These are phyloP conservation scores for Ommatoiulus sabulosus DNA, from an alignment of 2,888 invertebrate species.

Conservation along the genomic window DNA sequence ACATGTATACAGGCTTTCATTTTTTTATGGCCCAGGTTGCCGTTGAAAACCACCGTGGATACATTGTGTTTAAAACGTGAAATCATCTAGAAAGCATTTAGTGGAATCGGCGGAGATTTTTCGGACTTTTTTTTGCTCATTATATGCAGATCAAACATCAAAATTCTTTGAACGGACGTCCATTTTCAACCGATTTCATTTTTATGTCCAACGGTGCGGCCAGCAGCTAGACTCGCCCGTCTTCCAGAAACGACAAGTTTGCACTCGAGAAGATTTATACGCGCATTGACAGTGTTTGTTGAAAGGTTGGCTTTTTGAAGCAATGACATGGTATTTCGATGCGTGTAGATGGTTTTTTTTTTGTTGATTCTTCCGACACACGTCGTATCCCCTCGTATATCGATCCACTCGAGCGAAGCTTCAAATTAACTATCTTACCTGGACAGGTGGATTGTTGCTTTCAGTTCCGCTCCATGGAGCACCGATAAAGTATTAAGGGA, in stretches of 20 bases:
- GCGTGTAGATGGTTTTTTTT: neutral
- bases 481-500: neutral
- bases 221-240: neutral
- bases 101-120: neutral
- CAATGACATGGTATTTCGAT: conserved; percentile 17
- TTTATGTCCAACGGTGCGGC: neutral
- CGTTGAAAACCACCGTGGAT: neutral
- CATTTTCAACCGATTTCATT: neutral
- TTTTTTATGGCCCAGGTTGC: neutral
- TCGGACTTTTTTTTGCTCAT: neutral
- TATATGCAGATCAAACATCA: neutral
- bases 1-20: neutral
- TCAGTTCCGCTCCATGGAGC: conserved; percentile 1
- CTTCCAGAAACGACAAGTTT: conserved; percentile 2
- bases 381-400: neutral
- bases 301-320: conserved; percentile 31
- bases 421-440: conserved; percentile 35
- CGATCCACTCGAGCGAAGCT: conserved; percentile 2
- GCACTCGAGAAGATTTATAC: neutral
- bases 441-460: conserved; percentile 12
- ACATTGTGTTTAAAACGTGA: neutral
- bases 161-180: neutral
- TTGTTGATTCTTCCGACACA: neutral
- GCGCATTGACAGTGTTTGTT: neutral
- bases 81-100: conserved; percentile 37